Conservation (phyloP, 2,888 invertebrate species). For the Cataglyphis albicans region DNA sequence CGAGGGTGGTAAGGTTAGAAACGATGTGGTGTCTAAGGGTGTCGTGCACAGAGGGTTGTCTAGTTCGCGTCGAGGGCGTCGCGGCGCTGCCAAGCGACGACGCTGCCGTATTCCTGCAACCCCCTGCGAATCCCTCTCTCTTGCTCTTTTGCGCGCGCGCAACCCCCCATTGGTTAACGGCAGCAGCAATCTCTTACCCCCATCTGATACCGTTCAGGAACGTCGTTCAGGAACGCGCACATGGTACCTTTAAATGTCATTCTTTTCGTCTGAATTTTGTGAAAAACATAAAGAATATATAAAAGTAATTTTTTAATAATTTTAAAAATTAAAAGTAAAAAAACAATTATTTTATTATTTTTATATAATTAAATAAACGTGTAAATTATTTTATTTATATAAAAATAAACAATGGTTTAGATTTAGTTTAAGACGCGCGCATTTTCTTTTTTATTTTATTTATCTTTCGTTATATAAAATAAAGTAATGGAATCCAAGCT, state of each 20-base stretch:
- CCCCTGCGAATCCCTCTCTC: constrained; percentile 64
- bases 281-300: neutral
- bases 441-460: neutral
- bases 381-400: neutral
- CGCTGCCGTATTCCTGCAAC: constrained; percentile 72
- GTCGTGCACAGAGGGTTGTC: constrained; percentile 63
- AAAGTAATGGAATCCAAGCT: neutral
- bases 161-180: constrained; percentile 62
- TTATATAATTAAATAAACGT: neutral
- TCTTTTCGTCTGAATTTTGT: neutral
- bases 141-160: constrained; percentile 66
- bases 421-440: neutral
- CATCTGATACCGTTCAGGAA: constrained; percentile 49
- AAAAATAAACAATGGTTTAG: neutral
- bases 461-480: neutral
- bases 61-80: constrained; percentile 77
- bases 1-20: constrained; percentile 73
- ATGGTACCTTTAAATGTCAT: constrained; percentile 13
- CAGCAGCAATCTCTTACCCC: constrained; percentile 48
- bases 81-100: constrained; percentile 80
- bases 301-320: neutral
- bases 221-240: constrained; percentile 45
- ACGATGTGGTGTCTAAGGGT: constrained; percentile 64
- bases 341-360: neutral
- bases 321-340: neutral